A percentile compares a stretch with the other conserved stretches of the same genome.
These are phyloP conservation scores for Poeciliopsis retropinna DNA, from an alignment of 2,113 vertebrate genomes.

Conservation along the genomic window DNA sequence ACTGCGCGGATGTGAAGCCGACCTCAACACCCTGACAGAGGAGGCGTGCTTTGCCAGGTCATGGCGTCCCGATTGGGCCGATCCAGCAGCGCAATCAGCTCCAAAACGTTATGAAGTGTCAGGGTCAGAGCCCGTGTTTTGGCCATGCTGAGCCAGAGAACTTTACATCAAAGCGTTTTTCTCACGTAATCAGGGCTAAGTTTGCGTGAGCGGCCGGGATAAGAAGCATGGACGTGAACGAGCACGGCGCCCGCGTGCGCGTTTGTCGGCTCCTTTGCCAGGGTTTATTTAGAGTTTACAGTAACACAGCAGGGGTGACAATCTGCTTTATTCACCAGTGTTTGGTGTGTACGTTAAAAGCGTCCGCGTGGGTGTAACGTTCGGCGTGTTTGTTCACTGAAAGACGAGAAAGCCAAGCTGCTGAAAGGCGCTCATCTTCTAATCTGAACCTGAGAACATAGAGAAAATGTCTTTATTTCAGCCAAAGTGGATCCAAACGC, in stretches of 20 bases:
- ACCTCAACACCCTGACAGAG: conserved; percentile 1
- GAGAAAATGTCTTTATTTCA: not conserved
- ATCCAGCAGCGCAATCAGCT: conserved; percentile 4
- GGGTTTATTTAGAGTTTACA: conserved; percentile 28
- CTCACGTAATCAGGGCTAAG: not conserved
- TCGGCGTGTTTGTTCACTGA: conserved; percentile 7
- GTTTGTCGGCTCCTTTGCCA: conserved; percentile 4
- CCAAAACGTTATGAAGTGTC: conserved; percentile 15
- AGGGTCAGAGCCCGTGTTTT: conserved; percentile 7
- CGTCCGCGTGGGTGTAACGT: not conserved
- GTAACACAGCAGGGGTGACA: conserved; percentile 30
- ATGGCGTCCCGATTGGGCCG: conserved; percentile 9
- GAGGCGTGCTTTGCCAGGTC: not conserved
- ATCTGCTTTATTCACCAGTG: conserved; percentile 31
- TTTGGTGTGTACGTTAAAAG: conserved; percentile 5
- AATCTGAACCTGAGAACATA: conserved; percentile 18
- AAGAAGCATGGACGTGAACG: conserved; percentile 3
- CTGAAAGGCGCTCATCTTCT: not conserved
- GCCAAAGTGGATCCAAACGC: conserved; percentile 5
- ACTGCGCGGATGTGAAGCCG: not conserved
- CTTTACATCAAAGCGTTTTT: not conserved
- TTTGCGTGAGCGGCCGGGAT: conserved; percentile 13
- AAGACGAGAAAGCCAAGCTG: conserved; percentile 8
- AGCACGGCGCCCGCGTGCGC: conserved; percentile 14
- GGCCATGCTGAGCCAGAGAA: not conserved